Evolutionary conservation across 2,113 vertebrate genomes (phyloP), one percentile per base, ranked within the genome.

Genomic region (Merops nubicus): DNA sequence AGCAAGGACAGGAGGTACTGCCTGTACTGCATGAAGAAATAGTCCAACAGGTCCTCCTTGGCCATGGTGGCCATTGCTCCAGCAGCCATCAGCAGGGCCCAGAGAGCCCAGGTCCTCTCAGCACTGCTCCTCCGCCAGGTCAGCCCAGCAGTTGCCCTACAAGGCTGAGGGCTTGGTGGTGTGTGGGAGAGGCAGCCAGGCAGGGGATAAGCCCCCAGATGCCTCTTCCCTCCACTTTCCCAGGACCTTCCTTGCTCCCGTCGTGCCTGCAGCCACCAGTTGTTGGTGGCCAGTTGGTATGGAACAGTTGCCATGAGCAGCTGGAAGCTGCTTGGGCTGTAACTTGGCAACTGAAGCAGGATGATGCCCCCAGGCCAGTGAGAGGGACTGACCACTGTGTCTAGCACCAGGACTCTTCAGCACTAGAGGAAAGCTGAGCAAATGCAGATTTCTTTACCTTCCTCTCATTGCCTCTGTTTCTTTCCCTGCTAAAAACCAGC

Each of bases 1-100:
- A 97, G 76, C 70, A 98, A 54, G 4, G 83, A 33, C 56, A 97
- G 86, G 40, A 98, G 95, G 3, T 96, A 91, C 45, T 80, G 69
- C 36, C 73, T 91, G 85, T 98, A 98, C 42, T 96, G 96, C 1
- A 63, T 33, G 36, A 11, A 38, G 87, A 98, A 98, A 65, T 97
- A 97, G 54, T 45, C 86, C 0, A 48, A 67, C 34, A 97, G 29
- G 7, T 98, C 95, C 31, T 98, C 84, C 1, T 97, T 83, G 1
- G 23, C 95, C 94, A 83, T 94, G 40, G 90, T 73, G 23, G 84
- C 96, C 94, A 97, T 97, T 4, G 14, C 84, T 83, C 10, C 57
- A 28, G 50, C 57, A 28, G 50, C 60, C 11, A 18, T 7, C 4
- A 23, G 17, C 25, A 6, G 14, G 22, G 19, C 26, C 5, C 16